Percentiles rank a stretch among this genome's conserved stretches.
Evolutionary conservation across 2,797 vertebrate genomes (phyloP).

Genomic region (Artibeus jamaicensis): DNA sequence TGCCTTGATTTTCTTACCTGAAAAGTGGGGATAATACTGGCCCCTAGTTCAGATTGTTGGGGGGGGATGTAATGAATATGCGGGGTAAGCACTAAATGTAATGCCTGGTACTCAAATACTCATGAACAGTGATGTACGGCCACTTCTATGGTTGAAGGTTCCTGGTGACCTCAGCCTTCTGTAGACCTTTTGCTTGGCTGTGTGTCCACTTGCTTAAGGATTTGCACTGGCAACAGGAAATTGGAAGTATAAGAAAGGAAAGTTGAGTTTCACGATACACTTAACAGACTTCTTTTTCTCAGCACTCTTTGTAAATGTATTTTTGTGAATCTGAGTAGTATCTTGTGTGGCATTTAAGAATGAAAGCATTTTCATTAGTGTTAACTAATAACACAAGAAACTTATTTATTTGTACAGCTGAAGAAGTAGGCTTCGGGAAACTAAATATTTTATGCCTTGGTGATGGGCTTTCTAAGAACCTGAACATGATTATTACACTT

Average conservation of each 20-base stretch:
- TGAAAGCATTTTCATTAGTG: neutral
- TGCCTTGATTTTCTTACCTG: neutral
- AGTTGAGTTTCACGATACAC: neutral
- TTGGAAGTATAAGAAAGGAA: neutral
- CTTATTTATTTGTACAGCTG: neutral
- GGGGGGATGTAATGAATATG: neutral
- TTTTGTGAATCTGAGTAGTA: neutral
- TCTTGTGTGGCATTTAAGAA: neutral
- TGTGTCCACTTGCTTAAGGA: neutral
- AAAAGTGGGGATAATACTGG: neutral
- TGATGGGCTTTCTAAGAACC: neutral
- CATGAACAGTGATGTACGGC: accelerated
- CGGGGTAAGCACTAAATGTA: neutral
- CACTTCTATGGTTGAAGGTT: neutral
- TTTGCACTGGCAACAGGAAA: neutral
- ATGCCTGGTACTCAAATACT: neutral
- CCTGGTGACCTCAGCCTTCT: neutral
- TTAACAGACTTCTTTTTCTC: neutral
- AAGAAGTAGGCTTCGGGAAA: neutral
- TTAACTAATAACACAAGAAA: neutral
- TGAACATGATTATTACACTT: neutral
- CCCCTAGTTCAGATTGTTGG: neutral
- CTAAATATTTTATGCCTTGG: neutral
- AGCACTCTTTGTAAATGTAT: neutral
- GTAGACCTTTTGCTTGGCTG: neutral